Conservation (phyloP, 2,113 vertebrate species). For the Psilopsiagon aurifrons region DNA sequence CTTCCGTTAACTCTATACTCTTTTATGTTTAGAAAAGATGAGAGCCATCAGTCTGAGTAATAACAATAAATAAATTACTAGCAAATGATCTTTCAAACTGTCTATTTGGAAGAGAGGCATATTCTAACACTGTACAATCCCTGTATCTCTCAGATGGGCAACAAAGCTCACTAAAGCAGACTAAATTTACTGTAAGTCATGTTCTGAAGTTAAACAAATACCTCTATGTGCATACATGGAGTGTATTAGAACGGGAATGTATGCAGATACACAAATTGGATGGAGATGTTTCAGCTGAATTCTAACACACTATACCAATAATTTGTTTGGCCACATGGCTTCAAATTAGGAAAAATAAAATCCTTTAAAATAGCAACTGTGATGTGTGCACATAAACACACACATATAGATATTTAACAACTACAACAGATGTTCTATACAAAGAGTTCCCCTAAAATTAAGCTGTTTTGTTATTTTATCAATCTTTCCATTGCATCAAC, state of each 20-base stretch:
- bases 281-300: neutral
- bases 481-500: slow-evolving; percentile 56
- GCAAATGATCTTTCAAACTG: neutral
- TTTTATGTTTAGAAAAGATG: neutral
- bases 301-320: neutral
- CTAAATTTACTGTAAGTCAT: neutral
- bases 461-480: slow-evolving; percentile 1
- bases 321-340: neutral
- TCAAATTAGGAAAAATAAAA: neutral
- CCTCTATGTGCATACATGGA: neutral
- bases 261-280: neutral
- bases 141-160: neutral
- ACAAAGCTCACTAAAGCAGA: neutral
- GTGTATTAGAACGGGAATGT: neutral
- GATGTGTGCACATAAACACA: accelerated
- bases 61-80: neutral
- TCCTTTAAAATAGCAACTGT: neutral
- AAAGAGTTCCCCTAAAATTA: neutral
- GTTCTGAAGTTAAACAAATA: neutral
- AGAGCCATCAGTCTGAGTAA: neutral
- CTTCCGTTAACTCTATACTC: neutral
- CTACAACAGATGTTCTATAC: neutral
- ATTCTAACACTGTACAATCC: neutral
- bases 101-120: neutral
- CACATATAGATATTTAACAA: neutral